Conservation (phyloP, 2,797 vertebrate species). For the Gymnothorax javanicus region DNA sequence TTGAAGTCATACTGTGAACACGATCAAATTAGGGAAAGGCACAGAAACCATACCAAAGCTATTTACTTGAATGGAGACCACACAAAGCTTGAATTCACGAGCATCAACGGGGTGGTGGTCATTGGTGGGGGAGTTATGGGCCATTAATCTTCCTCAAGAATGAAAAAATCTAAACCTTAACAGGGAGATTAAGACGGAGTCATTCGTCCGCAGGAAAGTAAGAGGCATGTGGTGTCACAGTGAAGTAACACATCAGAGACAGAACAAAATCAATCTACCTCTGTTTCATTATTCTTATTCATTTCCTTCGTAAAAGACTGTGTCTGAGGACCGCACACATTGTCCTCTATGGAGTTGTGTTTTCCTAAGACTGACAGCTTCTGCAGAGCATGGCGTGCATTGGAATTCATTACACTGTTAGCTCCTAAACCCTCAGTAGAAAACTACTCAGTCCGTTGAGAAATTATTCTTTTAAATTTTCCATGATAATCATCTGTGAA, state of each 20-base stretch:
- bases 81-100: slow-evolving; percentile 34
- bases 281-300: slow-evolving; percentile 28
- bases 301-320: slow-evolving; percentile 38
- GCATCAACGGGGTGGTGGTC: neutral
- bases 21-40: neutral
- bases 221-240: slow-evolving; percentile 44
- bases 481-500: neutral
- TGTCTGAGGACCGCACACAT: slow-evolving; percentile 41
- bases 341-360: slow-evolving; percentile 41
- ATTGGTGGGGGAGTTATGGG: slow-evolving; percentile 9
- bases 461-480: neutral
- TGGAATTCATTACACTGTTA: neutral
- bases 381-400: no score
- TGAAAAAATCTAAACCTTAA: slow-evolving; percentile 57
- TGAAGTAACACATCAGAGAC: slow-evolving; percentile 44
- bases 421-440: neutral
- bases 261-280: slow-evolving; percentile 39
- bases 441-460: neutral
- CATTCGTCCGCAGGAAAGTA: slow-evolving; percentile 51
- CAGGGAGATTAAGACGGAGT: slow-evolving; percentile 49
- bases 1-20: neutral
- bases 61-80: slow-evolving; percentile 19
- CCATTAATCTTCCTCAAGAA: slow-evolving; percentile 49
- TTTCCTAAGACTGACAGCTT: neutral
- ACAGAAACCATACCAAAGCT: slow-evolving; percentile 10